These are phyloP conservation scores for Mobula birostris DNA, from an alignment of 2,113 vertebrate genomes.

Conservation along the genomic window DNA sequence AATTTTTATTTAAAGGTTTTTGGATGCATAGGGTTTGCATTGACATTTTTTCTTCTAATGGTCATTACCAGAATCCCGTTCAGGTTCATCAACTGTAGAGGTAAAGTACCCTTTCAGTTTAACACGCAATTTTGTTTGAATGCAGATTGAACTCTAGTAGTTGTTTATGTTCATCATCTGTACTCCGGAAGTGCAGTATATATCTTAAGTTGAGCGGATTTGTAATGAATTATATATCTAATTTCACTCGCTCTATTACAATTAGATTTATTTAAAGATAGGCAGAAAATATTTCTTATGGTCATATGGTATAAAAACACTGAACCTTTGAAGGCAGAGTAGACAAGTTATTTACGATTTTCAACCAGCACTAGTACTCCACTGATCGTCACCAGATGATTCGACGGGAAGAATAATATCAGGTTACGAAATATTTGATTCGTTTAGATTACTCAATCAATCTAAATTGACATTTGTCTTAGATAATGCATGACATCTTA, in stretches of 20 bases:
- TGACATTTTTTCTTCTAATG: not conserved
- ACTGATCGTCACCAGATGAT: not conserved
- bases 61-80: not conserved
- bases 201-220: too few relatives aligned
- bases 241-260: too few relatives aligned
- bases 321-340: not conserved
- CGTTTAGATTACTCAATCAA: not conserved
- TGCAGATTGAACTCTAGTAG: not conserved
- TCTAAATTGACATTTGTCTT: not conserved
- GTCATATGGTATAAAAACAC: too few relatives aligned
- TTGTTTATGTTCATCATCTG: not conserved
- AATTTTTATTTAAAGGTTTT: not conserved
- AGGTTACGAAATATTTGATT: not conserved
- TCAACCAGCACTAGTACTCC: not conserved
- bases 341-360: not conserved
- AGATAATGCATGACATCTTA: not conserved
- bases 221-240: not conserved
- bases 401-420: not conserved
- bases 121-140: not conserved
- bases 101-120: not conserved
- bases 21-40: not conserved
- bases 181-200: not conserved
- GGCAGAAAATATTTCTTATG: too few relatives aligned
- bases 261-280: too few relatives aligned
- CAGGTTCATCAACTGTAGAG: not conserved